Percentiles rank a stretch among this genome's conserved stretches.
These are phyloP conservation scores for Bombus pyrosoma DNA, from an alignment of 1,140 invertebrate genomes.

Conservation along the genomic window DNA sequence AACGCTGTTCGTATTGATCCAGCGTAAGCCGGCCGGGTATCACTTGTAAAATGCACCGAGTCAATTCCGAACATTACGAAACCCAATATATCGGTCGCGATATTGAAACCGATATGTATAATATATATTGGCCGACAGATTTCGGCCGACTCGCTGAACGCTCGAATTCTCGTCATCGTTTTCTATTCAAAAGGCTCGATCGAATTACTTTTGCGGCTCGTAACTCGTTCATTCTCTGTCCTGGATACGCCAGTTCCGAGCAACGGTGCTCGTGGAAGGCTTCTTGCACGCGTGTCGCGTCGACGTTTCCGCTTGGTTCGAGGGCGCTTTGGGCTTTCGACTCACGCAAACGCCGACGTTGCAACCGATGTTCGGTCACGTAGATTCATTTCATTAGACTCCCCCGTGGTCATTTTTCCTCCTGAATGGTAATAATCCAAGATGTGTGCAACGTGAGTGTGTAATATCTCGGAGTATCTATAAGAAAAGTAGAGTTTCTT, in stretches of 20 bases:
- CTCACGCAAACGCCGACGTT: slow-evolving; percentile 58
- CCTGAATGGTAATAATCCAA: neutral
- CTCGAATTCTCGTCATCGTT: slow-evolving; percentile 50
- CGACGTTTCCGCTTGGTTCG: neutral
- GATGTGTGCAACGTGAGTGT: too few relatives aligned
- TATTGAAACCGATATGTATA: slow-evolving; percentile 52
- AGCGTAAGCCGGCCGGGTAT: slow-evolving; percentile 20
- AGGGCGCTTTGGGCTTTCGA: slow-evolving; percentile 36
- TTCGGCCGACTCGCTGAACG: slow-evolving; percentile 35
- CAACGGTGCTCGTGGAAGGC: too few relatives aligned
- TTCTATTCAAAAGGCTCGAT: slow-evolving; percentile 54
- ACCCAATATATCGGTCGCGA: slow-evolving; percentile 31
- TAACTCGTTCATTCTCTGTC: slow-evolving; percentile 42
- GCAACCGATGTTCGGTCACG: slow-evolving; percentile 57
- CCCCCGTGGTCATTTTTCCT: slow-evolving; percentile 49
- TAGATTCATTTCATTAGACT: slow-evolving; percentile 62
- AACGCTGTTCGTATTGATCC: slow-evolving; percentile 54
- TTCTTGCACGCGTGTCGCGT: neutral
- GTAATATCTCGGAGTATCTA: neutral
- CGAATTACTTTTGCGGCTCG: slow-evolving; percentile 47
- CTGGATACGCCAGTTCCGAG: neutral
- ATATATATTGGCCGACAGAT: slow-evolving; percentile 31
- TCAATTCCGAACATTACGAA: slow-evolving; percentile 38
- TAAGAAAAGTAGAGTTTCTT: too few relatives aligned
- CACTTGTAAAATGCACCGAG: slow-evolving; percentile 55